Base-by-base conservation (phyloP, 2,113 vertebrate species). In the Paradoxurus hermaphroditus region DNA sequence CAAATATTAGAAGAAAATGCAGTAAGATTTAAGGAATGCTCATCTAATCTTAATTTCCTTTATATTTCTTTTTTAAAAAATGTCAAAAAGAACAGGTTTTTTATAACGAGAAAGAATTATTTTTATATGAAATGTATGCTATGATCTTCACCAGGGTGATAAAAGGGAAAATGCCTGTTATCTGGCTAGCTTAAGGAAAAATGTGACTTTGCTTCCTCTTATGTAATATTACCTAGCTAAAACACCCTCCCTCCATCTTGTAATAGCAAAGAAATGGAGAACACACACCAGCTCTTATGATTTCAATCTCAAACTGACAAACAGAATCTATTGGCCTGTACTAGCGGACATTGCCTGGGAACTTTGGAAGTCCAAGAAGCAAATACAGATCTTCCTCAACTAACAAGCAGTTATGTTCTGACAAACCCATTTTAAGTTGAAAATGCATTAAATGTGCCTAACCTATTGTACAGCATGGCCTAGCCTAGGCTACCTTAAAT, bases 291-390 rank as follows among this genome's bases (percentile, higher is more conserved):
- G 1, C 9, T 56, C 10, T 36, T 59, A 79, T 34, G 8, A 29
- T 29, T 25, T 70, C 2, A 90, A 29, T 81, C 21, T 49, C 75
- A 13, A 83, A 62, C 13, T 18, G 44, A 72, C 67, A 83, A 49
- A 86, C 0, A 39, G 8, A 62, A 9, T 29, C 0, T 0, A 14
- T 6, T 63, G 29, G 0, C 0, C 2, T 23, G 3, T 44, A 16
- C 10, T 18, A 3, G 0, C 16, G 39, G 46, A 84, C 19, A 18
- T 7, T 51, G 7, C 5, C 62, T 51, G 6, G n/a, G 29, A 79
- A 65, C 3, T 27, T 62, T 56, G 10, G 39, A 79, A 62, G 31
- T 19, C 31, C 1, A 81, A 84, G 25, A 4, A 59, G 14, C 3
- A 44, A 93, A 46, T 9, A 65, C 41, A 46, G 73, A 77, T 46